Percentiles rank a stretch among this genome's conserved stretches.
These are phyloP conservation scores for Candoia aspera DNA, from an alignment of 2,113 vertebrate genomes.

Conservation along the genomic window DNA sequence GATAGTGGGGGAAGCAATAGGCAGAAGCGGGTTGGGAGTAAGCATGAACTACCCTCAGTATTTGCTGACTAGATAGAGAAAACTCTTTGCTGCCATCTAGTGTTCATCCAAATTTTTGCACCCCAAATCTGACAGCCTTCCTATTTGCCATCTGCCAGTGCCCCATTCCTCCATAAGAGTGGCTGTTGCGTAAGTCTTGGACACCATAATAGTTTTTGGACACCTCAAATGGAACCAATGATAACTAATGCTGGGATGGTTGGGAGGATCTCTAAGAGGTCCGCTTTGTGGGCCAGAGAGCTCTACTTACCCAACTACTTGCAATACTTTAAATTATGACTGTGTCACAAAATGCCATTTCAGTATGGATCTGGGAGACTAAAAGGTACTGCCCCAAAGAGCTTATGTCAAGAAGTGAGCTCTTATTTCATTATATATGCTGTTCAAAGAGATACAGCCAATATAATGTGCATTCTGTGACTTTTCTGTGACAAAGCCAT, in stretches of 20 bases:
- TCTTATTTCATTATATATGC: slow-evolving; percentile 38
- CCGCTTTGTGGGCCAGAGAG: background rate
- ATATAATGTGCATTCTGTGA: slow-evolving; percentile 39
- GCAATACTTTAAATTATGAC: background rate
- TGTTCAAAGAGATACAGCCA: slow-evolving; percentile 35
- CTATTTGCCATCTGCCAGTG: background rate
- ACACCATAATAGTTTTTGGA: too few relatives aligned
- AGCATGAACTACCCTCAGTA: background rate
- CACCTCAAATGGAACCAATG: background rate
- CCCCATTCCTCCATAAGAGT: background rate
- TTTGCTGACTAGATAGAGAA: background rate
- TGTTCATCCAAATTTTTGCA: background rate
- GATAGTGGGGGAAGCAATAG: background rate
- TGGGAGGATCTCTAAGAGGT: background rate
- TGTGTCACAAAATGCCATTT: slow-evolving; percentile 22
- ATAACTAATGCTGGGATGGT: background rate
- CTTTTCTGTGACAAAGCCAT: background rate
- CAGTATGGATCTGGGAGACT: slow-evolving; percentile 13
- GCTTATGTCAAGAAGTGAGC: slow-evolving; percentile 45
- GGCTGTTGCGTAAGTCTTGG: background rate
- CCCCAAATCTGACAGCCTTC: background rate
- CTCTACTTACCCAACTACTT: background rate
- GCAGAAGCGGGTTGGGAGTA: background rate
- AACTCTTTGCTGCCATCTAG: background rate
- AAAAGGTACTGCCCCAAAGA: slow-evolving; percentile 34